phyloP scores from a whole-genome alignment of 2,888 invertebrate genomes.

The Drosophila macrospina region DNA sequence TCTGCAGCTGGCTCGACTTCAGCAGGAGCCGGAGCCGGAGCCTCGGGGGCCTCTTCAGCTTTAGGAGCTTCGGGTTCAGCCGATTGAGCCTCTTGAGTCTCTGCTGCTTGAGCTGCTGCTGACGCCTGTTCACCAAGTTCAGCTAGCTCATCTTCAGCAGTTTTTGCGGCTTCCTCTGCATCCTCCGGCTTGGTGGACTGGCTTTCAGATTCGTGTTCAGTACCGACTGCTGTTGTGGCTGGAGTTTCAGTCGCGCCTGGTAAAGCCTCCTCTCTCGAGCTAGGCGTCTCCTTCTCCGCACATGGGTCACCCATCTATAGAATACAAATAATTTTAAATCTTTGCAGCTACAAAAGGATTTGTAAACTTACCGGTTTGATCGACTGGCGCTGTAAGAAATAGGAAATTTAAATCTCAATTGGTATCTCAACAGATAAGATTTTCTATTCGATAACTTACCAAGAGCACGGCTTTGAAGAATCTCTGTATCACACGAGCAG shows the following conservation, averaged over 20 bases:
- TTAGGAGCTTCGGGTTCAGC: slow-evolving; percentile 6
- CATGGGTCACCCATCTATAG: slow-evolving; percentile 42
- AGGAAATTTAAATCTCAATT: too few relatives aligned
- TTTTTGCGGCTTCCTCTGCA: neutral
- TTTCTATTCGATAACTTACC: slow-evolving; percentile 29
- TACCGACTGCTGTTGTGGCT: neutral
- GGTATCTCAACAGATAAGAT: neutral
- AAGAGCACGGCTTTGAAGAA: slow-evolving; percentile 56
- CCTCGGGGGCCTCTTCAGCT: slow-evolving; percentile 11
- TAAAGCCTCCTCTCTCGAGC: neutral
- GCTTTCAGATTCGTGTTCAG: neutral
- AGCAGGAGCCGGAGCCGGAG: slow-evolving; percentile 2
- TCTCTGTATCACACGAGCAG: slow-evolving; percentile 65
- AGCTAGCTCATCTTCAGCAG: neutral
- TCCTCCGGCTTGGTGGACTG: neutral
- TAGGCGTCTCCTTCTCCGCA: slow-evolving; percentile 34
- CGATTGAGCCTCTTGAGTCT: slow-evolving; percentile 1
- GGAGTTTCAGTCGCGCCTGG: neutral
- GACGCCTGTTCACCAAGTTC: slow-evolving; percentile 23
- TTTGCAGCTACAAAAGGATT: neutral
- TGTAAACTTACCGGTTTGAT: slow-evolving; percentile 43
- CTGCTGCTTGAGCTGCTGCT: slow-evolving; percentile 4
- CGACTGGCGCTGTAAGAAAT: slow-evolving; percentile 31
- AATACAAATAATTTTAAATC: neutral
- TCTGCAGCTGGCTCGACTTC: slow-evolving; percentile 2